A percentile compares a stretch with the other conserved stretches of the same genome.
These are phyloP conservation scores for Sycophaga agraensis DNA, from an alignment of 1,140 invertebrate genomes.

Conservation along the genomic window DNA sequence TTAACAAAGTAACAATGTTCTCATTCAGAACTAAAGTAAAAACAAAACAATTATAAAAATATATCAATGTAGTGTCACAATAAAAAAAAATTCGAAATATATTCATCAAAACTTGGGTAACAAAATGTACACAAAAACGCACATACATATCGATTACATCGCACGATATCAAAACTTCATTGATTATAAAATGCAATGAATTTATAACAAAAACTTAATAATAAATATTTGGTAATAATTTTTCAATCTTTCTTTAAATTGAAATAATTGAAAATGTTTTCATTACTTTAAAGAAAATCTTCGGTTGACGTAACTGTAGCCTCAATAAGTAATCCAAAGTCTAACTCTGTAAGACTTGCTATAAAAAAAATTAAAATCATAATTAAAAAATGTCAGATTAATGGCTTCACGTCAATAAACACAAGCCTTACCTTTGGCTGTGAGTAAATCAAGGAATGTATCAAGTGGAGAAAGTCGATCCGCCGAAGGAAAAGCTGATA, in stretches of 20 bases:
- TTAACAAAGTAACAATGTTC: no score
- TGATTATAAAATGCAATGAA: no score
- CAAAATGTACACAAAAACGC: no score
- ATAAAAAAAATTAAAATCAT: conserved; percentile 36
- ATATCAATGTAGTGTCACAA: no score
- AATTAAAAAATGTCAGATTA: not conserved
- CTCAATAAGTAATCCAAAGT: conserved; percentile 79
- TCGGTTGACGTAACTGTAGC: conserved; percentile 69
- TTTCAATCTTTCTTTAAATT: no score
- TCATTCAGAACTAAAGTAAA: no score
- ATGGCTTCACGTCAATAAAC: not conserved
- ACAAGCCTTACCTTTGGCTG: conserved; percentile 67
- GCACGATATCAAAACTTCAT: no score
- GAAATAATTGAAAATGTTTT: not conserved
- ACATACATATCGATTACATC: no score
- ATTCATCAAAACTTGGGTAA: no score
- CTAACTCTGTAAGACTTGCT: conserved; percentile 77
- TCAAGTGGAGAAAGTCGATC: conserved; percentile 77
- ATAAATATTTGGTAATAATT: conserved; percentile 6
- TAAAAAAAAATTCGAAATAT: no score
- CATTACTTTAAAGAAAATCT: conserved; percentile 53
- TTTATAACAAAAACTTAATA: conserved; percentile 10
- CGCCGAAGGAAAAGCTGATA: conserved; percentile 70
- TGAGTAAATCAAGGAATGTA: conserved; percentile 80
- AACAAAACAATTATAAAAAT: no score